Conservation (phyloP, 2,797 vertebrate species). For the Cossypha dichroa region DNA sequence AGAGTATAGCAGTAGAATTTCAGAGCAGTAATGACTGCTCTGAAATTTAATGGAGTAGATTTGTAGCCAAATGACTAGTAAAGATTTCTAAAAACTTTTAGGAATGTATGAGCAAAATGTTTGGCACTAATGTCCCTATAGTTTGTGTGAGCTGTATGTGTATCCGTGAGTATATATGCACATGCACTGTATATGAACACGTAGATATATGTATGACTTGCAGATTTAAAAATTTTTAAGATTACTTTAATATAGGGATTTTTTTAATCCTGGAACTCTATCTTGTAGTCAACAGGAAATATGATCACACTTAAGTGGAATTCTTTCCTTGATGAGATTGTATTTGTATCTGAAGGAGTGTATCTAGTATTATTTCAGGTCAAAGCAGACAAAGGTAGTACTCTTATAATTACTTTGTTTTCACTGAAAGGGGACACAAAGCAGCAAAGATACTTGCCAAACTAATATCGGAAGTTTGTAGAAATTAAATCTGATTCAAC, state of each 20-base stretch:
- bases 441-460: background rate
- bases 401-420: slow-evolving; percentile 25
- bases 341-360: background rate
- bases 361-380: background rate
- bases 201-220: background rate
- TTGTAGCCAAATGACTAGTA: background rate
- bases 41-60: background rate
- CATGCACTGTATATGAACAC: background rate
- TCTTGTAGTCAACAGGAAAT: background rate
- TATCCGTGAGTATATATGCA: background rate
- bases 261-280: background rate
- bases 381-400: background rate
- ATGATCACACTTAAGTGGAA: background rate
- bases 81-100: background rate
- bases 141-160: background rate
- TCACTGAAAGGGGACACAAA: background rate
- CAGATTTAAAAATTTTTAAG: background rate
- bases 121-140: background rate
- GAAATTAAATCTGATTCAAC: slow-evolving; percentile 50
- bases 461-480: background rate
- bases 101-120: background rate
- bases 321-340: background rate
- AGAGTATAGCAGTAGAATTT: background rate
- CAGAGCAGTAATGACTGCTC: background rate
- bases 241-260: background rate